A percentile compares a stretch with the other conserved stretches of the same genome.
Conservation (phyloP, 2,113 vertebrate genomes). For the Brachirus orientalis region DNA sequence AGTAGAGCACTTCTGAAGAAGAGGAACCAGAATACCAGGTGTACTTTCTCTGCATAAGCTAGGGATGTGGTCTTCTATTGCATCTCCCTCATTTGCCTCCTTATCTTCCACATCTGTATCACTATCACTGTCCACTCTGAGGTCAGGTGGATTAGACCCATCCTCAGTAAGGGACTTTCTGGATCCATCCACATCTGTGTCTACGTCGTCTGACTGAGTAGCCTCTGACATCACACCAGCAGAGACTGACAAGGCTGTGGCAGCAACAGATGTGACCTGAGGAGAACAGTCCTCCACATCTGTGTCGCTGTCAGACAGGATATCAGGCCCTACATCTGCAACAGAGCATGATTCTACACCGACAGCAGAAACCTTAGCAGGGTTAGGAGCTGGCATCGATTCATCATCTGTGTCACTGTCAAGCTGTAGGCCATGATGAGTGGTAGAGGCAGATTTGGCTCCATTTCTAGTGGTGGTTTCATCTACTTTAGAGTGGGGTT, state of each 20-base stretch:
- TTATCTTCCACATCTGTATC: conserved; percentile 66
- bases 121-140: conserved; percentile 44
- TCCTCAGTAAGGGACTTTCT: not conserved
- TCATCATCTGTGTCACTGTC: conserved; percentile 65
- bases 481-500: not conserved
- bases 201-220: conserved; percentile 24
- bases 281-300: conserved; percentile 44
- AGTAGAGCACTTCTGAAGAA: conserved; percentile 67
- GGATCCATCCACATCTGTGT: conserved; percentile 56
- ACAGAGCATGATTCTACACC: conserved; percentile 2
- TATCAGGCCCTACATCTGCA: not conserved
- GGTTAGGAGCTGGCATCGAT: conserved; percentile 1
- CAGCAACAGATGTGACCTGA: conserved; percentile 12
- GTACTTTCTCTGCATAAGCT: conserved; percentile 23
- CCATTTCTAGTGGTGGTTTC: not conserved
- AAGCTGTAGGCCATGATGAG: conserved; percentile 32
- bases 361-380: not conserved
- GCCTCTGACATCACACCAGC: not conserved
- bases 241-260: not conserved
- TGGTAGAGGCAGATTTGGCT: not conserved
- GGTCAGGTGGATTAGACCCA: not conserved
- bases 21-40: not conserved
- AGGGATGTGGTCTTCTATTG: conserved; percentile 22
- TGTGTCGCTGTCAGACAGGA: conserved; percentile 66
- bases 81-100: conserved; percentile 14